Evolutionary conservation across 2,113 vertebrate genomes (phyloP).

Genomic region (Pachyramphus minor): DNA sequence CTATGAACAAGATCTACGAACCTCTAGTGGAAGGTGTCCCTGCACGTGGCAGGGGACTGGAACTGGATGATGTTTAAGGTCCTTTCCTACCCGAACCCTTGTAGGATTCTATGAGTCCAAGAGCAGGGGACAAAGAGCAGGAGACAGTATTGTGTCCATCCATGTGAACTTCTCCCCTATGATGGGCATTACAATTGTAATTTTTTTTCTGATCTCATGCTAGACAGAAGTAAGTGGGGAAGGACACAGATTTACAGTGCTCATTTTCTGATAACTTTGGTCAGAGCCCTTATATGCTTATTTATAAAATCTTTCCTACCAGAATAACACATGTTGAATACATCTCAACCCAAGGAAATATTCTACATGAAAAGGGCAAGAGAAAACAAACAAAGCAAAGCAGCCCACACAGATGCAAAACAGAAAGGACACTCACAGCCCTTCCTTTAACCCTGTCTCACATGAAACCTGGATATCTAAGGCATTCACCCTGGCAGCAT

Average conservation of each 20-base stretch:
- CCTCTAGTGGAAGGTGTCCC: not conserved
- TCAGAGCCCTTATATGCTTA: not conserved
- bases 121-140: not conserved
- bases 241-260: not conserved
- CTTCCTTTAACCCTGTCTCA: not conserved
- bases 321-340: not conserved
- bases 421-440: not conserved
- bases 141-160: not conserved
- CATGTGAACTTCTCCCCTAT: not conserved
- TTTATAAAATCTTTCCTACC: not conserved
- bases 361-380: not conserved
- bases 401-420: not conserved
- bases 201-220: not conserved
- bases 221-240: not conserved
- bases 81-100: not conserved
- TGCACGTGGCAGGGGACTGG: not conserved
- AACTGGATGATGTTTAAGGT: not conserved
- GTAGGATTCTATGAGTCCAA: not conserved
- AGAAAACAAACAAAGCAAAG: not conserved
- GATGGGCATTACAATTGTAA: not conserved
- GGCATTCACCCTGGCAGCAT: not conserved
- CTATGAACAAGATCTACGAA: accelerated
- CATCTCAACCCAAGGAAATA: not conserved
- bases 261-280: not conserved
- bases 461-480: not conserved